Evolutionary conservation across 1,140 invertebrate species (phyloP), one percentile per base, ranked within the genome.

Genomic region (Battus philenor): DNA sequence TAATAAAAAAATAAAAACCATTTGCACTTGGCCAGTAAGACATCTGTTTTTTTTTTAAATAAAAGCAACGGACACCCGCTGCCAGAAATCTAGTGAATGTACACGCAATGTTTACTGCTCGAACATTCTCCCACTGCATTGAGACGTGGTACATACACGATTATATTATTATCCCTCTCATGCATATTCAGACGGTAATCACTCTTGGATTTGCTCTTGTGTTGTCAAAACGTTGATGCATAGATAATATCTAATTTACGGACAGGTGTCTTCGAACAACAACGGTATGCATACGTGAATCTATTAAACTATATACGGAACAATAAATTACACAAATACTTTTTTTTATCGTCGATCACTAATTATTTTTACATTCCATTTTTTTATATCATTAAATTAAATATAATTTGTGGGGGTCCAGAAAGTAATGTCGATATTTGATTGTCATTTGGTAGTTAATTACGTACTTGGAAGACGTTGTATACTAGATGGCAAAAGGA

Each of bases 101-200:
- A 17, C 12, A 3, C 38, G 24, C 22, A 29, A 2, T 41, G 36
- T 39, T 27, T 27, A 17, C 24, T 9, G 15, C 10, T 9, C 32
- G 38, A 9, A 13, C 22, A 30, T 30, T 30, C 11, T 12, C 38
- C 9, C 32, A 8, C 15, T 8, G 16, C 15, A 17, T 17, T 17
- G 32, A 17, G 32, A 17, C 15, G 15, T 16, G 8, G 32, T 33
- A 17, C 22, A 4, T 9, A 41, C 38, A 29, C 24, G 38, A 41
- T 41, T 41, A 41, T 41, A 41, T 41, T 41, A 41, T 41, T 30
- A 41, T 41, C 26, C 18, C 26, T 16, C 13, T 27, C 26, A 41
- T 41, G 38, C 38, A 41, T 41, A 41, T 41, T 41, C 38, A 15
- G 10, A 5, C 26, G 9, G 13, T 41, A 41, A 41, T 41, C 29